These are phyloP conservation scores for Schizaphis graminum DNA, from an alignment of 2,888 invertebrate species.

Conservation along the genomic window DNA sequence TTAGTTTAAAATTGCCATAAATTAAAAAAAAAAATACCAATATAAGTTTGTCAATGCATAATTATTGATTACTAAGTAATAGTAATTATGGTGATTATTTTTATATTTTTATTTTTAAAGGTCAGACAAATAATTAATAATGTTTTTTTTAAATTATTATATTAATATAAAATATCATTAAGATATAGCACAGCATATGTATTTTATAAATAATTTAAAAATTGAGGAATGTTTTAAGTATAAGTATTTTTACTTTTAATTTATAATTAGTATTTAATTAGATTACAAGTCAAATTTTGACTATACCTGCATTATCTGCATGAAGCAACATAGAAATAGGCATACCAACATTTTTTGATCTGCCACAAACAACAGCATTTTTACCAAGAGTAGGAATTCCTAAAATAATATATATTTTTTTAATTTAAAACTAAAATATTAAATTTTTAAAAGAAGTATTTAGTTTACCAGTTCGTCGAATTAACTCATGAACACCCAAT, in stretches of 20 bases:
- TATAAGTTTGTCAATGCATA: neutral
- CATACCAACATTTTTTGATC: conserved; percentile 93
- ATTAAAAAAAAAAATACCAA: neutral
- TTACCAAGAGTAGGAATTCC: conserved; percentile 87
- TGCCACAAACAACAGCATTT: conserved; percentile 89
- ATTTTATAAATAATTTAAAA: neutral
- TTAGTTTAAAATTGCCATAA: neutral
- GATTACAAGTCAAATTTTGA: neutral
- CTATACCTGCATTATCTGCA: conserved; percentile 75
- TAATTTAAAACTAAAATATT: conserved; percentile 3
- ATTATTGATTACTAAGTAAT: neutral
- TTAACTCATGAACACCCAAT: conserved; percentile 80
- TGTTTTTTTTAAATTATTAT: neutral
- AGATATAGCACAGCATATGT: neutral
- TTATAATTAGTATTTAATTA: neutral
- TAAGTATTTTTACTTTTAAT: neutral
- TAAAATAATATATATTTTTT: conserved; percentile 68
- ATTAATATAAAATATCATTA: neutral
- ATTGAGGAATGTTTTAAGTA: neutral
- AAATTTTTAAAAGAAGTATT: neutral
- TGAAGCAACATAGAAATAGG: conserved; percentile 89
- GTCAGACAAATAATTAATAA: neutral
- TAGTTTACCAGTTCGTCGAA: conserved; percentile 75
- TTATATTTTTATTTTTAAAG: neutral
- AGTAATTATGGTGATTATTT: neutral